Evolutionary conservation across 2,888 invertebrate species (phyloP), one percentile per base, ranked within the genome.

Genomic region (Pegoplata infirma): DNA sequence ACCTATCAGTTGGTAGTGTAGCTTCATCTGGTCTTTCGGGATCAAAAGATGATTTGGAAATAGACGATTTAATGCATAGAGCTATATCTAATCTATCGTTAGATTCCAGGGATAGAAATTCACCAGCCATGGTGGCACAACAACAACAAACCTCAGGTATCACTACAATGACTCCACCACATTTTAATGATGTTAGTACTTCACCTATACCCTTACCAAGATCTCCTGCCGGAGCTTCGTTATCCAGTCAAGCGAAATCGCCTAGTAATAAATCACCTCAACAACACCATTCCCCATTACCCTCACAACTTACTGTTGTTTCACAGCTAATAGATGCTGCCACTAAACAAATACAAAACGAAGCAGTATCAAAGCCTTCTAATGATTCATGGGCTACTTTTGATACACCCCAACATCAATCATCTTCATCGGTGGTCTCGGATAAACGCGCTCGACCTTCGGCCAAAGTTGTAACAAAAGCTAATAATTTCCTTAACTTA

Each of bases 371-470:
- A 7, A 89, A 79, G 73, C 78, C 44, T 44, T 47, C 71, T 61
- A 72, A 83, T 64, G 92, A 91, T 82, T 91, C 91, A 19, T 92
- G 92, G 92, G 92, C 92, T 7, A 91, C 92, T 47, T 92, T 92
- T 81, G 92, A 92, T 76, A 87, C 87, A 0, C 87, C 87, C 3
- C 91, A 90, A 82, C 82, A 85, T 28, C 80, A 69, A 49, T 55
- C 71, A 5, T 49, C 56, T 0, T 61, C 75, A 53, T 76, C 59
- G 12, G 69, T 73, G 19, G 73, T 66, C 0, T 80, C 80, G 0
- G 76, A 81, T 56, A 82, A 82, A 68, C 82, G 82, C 1, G 74
- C 72, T 1, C 53, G 76, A 19, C 72, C 61, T 10, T 55, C 58
- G 0, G 66, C 76, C 10, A 79, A 79, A 80, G 82, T 82, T 77